These are phyloP conservation scores for Xiphias gladius DNA, from an alignment of 2,113 vertebrate genomes.

Conservation along the genomic window DNA sequence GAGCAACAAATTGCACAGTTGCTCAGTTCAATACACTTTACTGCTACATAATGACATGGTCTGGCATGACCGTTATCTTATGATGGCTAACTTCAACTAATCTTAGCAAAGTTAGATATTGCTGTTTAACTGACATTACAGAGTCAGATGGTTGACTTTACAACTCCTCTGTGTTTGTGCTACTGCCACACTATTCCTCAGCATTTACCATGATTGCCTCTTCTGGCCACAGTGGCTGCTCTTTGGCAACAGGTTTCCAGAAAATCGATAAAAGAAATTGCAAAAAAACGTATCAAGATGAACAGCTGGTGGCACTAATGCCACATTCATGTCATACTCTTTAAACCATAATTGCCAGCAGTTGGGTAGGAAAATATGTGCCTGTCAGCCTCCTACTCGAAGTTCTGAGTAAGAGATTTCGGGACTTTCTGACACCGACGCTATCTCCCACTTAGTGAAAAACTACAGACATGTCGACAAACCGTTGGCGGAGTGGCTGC, in stretches of 20 bases:
- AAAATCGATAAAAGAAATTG: background rate
- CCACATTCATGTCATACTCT: background rate
- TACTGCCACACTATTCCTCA: background rate
- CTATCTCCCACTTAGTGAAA: too few species aligned
- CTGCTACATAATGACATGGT: background rate
- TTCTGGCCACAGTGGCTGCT: slow-evolving; percentile 1
- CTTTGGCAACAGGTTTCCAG: background rate
- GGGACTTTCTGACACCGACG: too few species aligned
- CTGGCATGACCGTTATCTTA: background rate
- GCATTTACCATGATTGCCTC: background rate
- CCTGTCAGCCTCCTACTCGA: too few species aligned
- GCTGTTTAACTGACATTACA: background rate
- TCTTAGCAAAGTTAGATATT: background rate
- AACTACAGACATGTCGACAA: too few species aligned
- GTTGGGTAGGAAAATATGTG: too few species aligned
- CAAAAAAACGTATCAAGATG: background rate
- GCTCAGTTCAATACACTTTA: background rate
- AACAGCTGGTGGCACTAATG: background rate
- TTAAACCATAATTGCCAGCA: background rate
- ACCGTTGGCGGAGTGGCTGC: too few species aligned
- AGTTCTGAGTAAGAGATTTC: too few species aligned
- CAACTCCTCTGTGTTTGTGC: background rate
- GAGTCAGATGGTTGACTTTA: background rate
- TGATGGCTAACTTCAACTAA: background rate
- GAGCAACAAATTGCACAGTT: background rate